Percentiles rank a stretch among this genome's conserved stretches.
Evolutionary conservation across 53 echinoderm and acorn worm species (phyloP).

Genomic region (Henricia sp.): DNA sequence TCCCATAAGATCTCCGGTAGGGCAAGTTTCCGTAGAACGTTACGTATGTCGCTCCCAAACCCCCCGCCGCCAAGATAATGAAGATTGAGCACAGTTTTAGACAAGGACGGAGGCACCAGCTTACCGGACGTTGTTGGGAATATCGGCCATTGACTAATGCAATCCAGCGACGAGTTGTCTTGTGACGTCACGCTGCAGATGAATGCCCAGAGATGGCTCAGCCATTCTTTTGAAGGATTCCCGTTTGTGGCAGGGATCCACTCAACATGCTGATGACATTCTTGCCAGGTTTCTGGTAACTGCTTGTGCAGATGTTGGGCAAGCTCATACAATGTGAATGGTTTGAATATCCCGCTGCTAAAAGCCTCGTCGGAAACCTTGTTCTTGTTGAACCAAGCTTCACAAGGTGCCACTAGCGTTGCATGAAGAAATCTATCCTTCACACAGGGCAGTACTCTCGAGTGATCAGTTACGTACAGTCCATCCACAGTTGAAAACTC

Average conservation of each 20-base stretch:
- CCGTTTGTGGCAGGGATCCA: conserved; percentile 37
- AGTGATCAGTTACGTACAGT: conserved; percentile 31
- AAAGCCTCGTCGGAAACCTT: neutral
- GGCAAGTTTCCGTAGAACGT: conserved; percentile 30
- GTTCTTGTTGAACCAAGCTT: conserved; percentile 1
- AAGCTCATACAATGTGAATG: conserved; percentile 37
- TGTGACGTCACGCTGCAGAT: conserved; percentile 1
- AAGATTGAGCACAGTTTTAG: conserved; percentile 31
- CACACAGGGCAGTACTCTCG: conserved; percentile 8
- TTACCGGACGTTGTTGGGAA: conserved; percentile 33
- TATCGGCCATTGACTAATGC: conserved; percentile 48
- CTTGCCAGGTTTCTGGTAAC: conserved; percentile 32
- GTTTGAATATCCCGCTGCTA: conserved; percentile 32
- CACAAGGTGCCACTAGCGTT: neutral
- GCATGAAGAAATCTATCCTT: conserved; percentile 36
- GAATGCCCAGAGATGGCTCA: conserved; percentile 47
- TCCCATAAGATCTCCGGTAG: conserved; percentile 21
- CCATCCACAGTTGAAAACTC: neutral
- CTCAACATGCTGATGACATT: conserved; percentile 21
- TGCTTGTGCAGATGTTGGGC: conserved; percentile 11
- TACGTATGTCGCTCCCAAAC: neutral
- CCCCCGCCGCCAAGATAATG: neutral
- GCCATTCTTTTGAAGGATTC: conserved; percentile 47
- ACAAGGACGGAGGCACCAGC: conserved; percentile 12
- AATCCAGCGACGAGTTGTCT: neutral